A percentile compares a stretch with the other conserved stretches of the same genome.
phyloP scores from a whole-genome alignment of 35 echinoderm and acorn worm genomes.

The Holothuria glaberrima region DNA sequence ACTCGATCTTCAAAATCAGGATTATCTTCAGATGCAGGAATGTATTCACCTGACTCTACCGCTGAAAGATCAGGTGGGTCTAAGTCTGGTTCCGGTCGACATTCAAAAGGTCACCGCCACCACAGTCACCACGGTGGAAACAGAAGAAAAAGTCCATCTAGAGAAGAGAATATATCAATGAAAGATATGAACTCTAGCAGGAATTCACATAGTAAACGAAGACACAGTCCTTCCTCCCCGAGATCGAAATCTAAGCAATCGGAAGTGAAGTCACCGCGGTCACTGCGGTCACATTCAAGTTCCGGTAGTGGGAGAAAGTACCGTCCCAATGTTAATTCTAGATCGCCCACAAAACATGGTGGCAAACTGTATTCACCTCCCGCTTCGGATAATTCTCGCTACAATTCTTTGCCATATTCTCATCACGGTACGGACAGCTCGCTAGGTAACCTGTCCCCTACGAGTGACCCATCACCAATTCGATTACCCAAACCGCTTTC shows the following conservation, averaged over 20 bases:
- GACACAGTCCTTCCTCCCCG: slow-evolving; percentile 45
- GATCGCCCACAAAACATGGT: slow-evolving; percentile 21
- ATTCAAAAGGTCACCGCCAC: slow-evolving; percentile 32
- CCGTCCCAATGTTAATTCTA: slow-evolving; percentile 27
- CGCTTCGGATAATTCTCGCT: slow-evolving; percentile 41
- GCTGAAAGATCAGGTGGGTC: slow-evolving; percentile 37
- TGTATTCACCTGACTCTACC: slow-evolving; percentile 49
- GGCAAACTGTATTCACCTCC: slow-evolving; percentile 38
- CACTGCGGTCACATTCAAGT: slow-evolving; percentile 48
- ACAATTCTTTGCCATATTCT: slow-evolving; percentile 49
- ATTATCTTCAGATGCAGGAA: slow-evolving; percentile 44
- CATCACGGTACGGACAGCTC: slow-evolving; percentile 36
- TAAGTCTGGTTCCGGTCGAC: slow-evolving; percentile 24
- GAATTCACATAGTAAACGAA: slow-evolving; percentile 19
- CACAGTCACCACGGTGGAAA: slow-evolving; percentile 30
- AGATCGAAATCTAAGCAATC: slow-evolving; percentile 31
- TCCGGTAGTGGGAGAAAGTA: slow-evolving; percentile 56
- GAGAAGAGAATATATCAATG: slow-evolving; percentile 51
- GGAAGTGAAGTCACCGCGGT: slow-evolving; percentile 63
- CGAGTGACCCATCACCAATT: slow-evolving; percentile 69
- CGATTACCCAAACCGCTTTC: slow-evolving; percentile 71
- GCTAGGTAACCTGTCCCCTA: slow-evolving; percentile 51
- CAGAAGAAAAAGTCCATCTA: slow-evolving; percentile 32
- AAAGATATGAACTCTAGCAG: slow-evolving; percentile 42
- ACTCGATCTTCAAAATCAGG: slow-evolving; percentile 44